Evolutionary conservation across 2,797 vertebrate genomes (phyloP), one percentile per base, ranked within the genome.

Genomic region (Falco cherrug): DNA sequence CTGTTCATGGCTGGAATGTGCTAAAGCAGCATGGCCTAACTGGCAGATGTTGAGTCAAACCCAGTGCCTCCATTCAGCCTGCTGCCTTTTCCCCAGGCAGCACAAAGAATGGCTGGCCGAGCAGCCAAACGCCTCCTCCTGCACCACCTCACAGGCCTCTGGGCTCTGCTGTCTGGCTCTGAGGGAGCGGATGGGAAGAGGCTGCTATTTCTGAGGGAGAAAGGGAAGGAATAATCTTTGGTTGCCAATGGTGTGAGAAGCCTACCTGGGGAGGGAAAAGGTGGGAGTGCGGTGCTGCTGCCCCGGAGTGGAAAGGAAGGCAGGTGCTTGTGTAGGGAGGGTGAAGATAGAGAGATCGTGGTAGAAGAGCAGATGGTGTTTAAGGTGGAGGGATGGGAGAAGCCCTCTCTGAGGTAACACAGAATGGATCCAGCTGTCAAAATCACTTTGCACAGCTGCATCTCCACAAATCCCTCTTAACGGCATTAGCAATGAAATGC

Each of bases 1-100:
- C 33, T 80, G 16, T 43, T 93, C 54, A 89, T 8, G 43, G 37
- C 41, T 87, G 91, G 89, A 97, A 97, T 95, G 96, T 78, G 92
- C 95, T 93, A 78, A 71, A 93, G 87, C 89, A 97, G 94, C 94
- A 91, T 21, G 53, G 76, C 87, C 89, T 59, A 83, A 0, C 0
- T 92, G 84, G 91, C 82, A 93, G 82, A 39, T 9, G 10, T 57
- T 4, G 4, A 54, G 65, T 80, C 87, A 90, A 75, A 50, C 9
- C 21, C 81, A 47, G 67, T 16, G 70, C 39, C 51, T 76, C 20
- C n/a, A 41, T 29, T 74, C 68, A 92, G 53, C 59, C 22, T 24
- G 53, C 76, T 84, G 83, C 56, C 35, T 83, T 84, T 74, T 80
- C 50, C 78, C 16, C 4, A 33, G 68, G 61, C 75, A 78, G 79